Evolutionary conservation across 2,888 invertebrate genomes (phyloP).

Genomic region (Chrysopilus asiliformis): DNA sequence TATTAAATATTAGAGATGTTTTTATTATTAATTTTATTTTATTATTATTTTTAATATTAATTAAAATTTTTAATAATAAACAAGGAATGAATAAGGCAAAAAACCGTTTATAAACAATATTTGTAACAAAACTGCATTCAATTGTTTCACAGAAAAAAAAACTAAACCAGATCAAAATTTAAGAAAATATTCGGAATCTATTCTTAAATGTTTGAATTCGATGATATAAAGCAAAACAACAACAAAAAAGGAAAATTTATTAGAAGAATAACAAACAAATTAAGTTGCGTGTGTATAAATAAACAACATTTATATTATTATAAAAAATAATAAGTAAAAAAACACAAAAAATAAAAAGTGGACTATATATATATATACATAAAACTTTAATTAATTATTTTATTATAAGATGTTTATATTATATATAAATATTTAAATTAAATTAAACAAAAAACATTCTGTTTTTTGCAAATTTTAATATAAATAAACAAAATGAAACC

Average conservation of each 20-base stretch:
- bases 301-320: conserved; percentile 11
- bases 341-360: conserved; percentile 8
- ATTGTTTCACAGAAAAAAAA: conserved; percentile 6
- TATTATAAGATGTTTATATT: too few relatives aligned
- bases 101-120: conserved; percentile 4
- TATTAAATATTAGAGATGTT: conserved; percentile 37
- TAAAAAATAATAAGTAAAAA: conserved; percentile 4
- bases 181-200: conserved; percentile 6
- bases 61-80: conserved; percentile 4
- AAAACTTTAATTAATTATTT: too few relatives aligned
- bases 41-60: conserved; percentile 10
- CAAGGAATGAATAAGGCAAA: conserved; percentile 1
- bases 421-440: too few relatives aligned
- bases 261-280: conserved; percentile 9
- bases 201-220: too few relatives aligned
- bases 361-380: too few relatives aligned
- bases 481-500: too few relatives aligned
- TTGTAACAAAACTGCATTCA: conserved; percentile 2
- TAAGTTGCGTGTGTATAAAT: conserved; percentile 11
- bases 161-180: conserved; percentile 2
- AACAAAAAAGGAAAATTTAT: conserved; percentile 4
- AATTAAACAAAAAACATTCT: too few relatives aligned
- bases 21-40: conserved; percentile 10
- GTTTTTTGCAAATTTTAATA: too few relatives aligned
- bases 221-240: conserved; percentile 3